A percentile compares a stretch with the other conserved stretches of the same genome.
These are phyloP conservation scores for Coreius guichenoti DNA, from an alignment of 2,797 vertebrate genomes.

Conservation along the genomic window DNA sequence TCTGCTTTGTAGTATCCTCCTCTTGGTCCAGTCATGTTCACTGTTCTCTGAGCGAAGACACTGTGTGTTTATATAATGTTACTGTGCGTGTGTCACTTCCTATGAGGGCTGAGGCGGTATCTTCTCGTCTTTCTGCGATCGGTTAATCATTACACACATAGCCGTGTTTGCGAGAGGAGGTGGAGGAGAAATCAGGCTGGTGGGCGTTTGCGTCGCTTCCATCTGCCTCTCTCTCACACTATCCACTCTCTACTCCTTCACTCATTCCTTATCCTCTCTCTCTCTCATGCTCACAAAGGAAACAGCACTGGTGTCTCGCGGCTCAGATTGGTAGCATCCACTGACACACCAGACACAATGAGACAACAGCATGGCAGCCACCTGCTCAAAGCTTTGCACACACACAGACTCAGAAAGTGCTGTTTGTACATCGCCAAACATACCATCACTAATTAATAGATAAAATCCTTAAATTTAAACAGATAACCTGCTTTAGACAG, in stretches of 20 bases:
- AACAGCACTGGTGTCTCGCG: conserved; percentile 27
- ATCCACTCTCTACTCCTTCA: background rate
- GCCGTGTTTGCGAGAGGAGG: conserved; percentile 57
- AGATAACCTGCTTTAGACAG: background rate
- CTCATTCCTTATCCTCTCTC: background rate
- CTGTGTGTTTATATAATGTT: conserved; percentile 33
- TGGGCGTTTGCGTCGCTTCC: conserved; percentile 60
- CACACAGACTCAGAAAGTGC: conserved; percentile 7
- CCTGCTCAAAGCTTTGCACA: conserved; percentile 36
- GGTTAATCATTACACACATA: conserved; percentile 68
- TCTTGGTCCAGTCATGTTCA: conserved; percentile 36
- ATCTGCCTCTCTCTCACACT: conserved; percentile 62
- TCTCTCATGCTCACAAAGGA: conserved; percentile 4
- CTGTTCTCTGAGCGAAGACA: conserved; percentile 5
- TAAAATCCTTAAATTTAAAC: background rate
- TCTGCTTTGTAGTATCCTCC: conserved; percentile 43
- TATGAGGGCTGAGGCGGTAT: conserved; percentile 17
- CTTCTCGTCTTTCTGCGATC: conserved; percentile 22
- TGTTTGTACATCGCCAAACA: background rate
- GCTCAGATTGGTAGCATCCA: conserved; percentile 40
- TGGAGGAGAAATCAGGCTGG: conserved; percentile 61
- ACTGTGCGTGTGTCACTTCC: conserved; percentile 32
- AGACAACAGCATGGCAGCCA: conserved; percentile 38
- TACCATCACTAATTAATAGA: background rate
- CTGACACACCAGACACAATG: conserved; percentile 26